Conservation (phyloP, 2,888 invertebrate genomes). For the Noctua janthina region DNA sequence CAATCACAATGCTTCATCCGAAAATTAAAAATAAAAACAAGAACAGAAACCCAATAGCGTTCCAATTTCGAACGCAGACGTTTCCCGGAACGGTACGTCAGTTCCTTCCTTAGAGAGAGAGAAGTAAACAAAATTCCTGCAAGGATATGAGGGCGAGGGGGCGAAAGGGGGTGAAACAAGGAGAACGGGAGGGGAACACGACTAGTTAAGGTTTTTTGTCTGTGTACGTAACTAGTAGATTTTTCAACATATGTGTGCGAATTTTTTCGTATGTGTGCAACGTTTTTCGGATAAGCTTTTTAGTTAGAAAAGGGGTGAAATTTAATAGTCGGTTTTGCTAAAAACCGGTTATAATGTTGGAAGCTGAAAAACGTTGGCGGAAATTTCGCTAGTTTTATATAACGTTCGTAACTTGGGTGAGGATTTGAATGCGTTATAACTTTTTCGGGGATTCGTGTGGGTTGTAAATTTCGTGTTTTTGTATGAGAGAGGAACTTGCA, state of each 20-base stretch:
- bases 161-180: constrained; percentile 57
- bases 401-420: constrained; percentile 53
- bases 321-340: constrained; percentile 76
- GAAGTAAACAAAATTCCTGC: constrained; percentile 90
- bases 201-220: constrained; percentile 89
- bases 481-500: background rate
- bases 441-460: constrained; percentile 45
- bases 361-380: constrained; percentile 66
- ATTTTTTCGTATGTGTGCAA: constrained; percentile 69
- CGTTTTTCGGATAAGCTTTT: constrained; percentile 81
- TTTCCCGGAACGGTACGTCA: constrained; percentile 76
- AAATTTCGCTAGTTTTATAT: constrained; percentile 61
- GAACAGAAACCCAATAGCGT: constrained; percentile 82
- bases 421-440: constrained; percentile 60
- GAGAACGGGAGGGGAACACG: constrained; percentile 58
- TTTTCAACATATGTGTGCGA: constrained; percentile 62
- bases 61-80: constrained; percentile 82
- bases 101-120: constrained; percentile 86
- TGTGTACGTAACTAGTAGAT: constrained; percentile 77
- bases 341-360: constrained; percentile 71
- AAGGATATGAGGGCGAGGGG: constrained; percentile 85
- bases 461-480: constrained; percentile 43
- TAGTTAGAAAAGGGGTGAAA: constrained; percentile 78
- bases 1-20: constrained; percentile 46
- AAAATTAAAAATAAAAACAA: constrained; percentile 51